Base-by-base conservation (phyloP, 2,113 vertebrate species). In the Chionodraco myersi region DNA sequence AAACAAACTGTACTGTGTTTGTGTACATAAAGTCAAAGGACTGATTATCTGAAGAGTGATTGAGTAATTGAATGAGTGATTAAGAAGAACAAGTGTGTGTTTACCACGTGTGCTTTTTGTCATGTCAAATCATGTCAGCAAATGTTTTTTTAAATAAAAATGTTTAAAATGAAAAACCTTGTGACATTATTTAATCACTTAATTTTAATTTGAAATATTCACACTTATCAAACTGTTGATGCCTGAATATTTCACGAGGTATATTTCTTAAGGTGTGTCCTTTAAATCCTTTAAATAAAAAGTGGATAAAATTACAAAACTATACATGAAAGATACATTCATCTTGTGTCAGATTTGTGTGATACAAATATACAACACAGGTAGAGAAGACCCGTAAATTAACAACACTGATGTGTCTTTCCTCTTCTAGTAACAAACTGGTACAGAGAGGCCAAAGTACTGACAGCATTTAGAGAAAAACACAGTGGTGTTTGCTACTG, bases 401-500 rank as follows among this genome's bases (percentile, higher is more conserved):
- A 47, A 51, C 21, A 21, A 51, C 44, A 73, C 23, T 58, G 10
- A 2, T 41, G 2, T 5, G 21, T 13, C 10, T 23, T 9, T 10
- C 21, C 44, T 61, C 18, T 12, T 66, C 77, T 94, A 94, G 34
- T 23, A 36, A 83, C 94, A 96, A 57, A 85, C 66, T 7, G 66
- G 18, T 16, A 0, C 49, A 51, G 81, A 84, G 30, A 94, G 18
- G 21, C 49, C 67, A 87, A 93, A 96, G 77, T 95, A 96, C 16
- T 80, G 36, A 84, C 93, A 96, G 59, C 95, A 96, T 14, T 86
- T 79, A 3, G 65, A 77, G 0, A 96, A 89, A 85, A 85, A 95
- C 10, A 76, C 0, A 1, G 90, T 91, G 60, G 53, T 91, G 5
- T 96, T 94, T 77, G 53, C 66, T 18, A 94, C 87, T 10, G n/a